Evolutionary conservation across 2,888 invertebrate species (phyloP).

Genomic region (Orthosia gracilis): DNA sequence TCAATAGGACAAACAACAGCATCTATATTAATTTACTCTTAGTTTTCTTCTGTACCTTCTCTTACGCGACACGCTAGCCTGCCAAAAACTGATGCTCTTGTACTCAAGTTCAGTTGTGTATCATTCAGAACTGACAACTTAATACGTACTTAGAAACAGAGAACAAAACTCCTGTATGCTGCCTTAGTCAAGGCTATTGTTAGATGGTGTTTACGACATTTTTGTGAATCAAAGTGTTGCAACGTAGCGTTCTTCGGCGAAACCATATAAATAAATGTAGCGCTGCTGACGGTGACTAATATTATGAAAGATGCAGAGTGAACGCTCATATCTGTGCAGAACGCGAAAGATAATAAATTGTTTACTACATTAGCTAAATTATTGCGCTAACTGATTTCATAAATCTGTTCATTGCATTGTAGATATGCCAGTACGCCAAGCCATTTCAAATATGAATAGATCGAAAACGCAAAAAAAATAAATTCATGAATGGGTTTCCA

Average conservation of each 20-base stretch:
- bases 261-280: slow-evolving; percentile 66
- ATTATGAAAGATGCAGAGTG: slow-evolving; percentile 64
- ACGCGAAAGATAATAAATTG: slow-evolving; percentile 56
- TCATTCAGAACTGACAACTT: slow-evolving; percentile 29
- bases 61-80: not conserved
- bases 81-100: slow-evolving; percentile 20
- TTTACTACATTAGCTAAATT: slow-evolving; percentile 58
- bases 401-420: slow-evolving; percentile 19
- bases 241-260: slow-evolving; percentile 62
- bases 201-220: slow-evolving; percentile 63
- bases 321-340: slow-evolving; percentile 53
- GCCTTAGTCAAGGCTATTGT: slow-evolving; percentile 57
- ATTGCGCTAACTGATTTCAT: slow-evolving; percentile 49
- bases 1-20: not conserved
- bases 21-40: not conserved
- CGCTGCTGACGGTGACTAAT: slow-evolving; percentile 65
- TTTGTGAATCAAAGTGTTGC: slow-evolving; percentile 68
- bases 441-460: slow-evolving; percentile 23
- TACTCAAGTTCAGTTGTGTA: slow-evolving; percentile 14
- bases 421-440: slow-evolving; percentile 19
- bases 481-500: slow-evolving; percentile 38
- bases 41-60: not conserved
- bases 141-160: slow-evolving; percentile 36
- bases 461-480: slow-evolving; percentile 44
- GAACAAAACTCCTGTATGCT: slow-evolving; percentile 29